These are phyloP conservation scores for Magallana angulata DNA, from an alignment of 1,140 invertebrate genomes.

Conservation along the genomic window DNA sequence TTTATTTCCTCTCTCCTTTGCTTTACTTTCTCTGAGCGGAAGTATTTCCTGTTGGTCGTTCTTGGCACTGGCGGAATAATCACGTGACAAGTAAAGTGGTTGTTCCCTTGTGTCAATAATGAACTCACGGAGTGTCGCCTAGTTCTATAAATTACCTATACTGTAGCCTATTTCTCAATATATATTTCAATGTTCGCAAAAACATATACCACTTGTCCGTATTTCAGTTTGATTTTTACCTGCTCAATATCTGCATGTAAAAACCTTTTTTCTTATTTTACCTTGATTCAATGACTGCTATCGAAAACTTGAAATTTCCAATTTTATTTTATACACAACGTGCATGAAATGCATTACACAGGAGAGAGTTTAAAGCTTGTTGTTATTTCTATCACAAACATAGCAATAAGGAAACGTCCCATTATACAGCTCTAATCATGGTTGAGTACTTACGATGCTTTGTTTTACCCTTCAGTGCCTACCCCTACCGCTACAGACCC, in stretches of 20 bases:
- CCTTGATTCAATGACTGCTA: not conserved
- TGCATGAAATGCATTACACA: too few species aligned
- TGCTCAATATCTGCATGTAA: not conserved
- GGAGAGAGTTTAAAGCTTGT: too few species aligned
- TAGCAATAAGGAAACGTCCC: too few species aligned
- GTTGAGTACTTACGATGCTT: too few species aligned
- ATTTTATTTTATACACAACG: too few species aligned
- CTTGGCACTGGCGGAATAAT: conserved; percentile 80
- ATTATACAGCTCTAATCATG: too few species aligned
- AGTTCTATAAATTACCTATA: not conserved
- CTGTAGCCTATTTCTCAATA: not conserved
- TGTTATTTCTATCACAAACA: too few species aligned
- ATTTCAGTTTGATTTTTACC: not conserved
- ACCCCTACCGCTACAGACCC: conserved; percentile 89
- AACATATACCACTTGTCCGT: not conserved
- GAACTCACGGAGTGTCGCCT: conserved; percentile 37
- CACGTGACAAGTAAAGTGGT: conserved; percentile 74
- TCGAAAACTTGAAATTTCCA: not conserved
- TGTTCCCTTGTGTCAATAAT: conserved; percentile 76
- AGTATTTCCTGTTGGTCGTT: conserved; percentile 52
- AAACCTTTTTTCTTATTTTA: not conserved
- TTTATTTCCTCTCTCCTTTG: conserved; percentile 2
- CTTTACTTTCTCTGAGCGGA: conserved; percentile 12
- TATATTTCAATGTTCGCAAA: not conserved
- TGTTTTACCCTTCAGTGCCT: conserved; percentile 88